Percentiles rank a stretch among this genome's conserved stretches.
These are phyloP conservation scores for Calonectris borealis DNA, from an alignment of 2,113 vertebrate genomes.

Conservation along the genomic window DNA sequence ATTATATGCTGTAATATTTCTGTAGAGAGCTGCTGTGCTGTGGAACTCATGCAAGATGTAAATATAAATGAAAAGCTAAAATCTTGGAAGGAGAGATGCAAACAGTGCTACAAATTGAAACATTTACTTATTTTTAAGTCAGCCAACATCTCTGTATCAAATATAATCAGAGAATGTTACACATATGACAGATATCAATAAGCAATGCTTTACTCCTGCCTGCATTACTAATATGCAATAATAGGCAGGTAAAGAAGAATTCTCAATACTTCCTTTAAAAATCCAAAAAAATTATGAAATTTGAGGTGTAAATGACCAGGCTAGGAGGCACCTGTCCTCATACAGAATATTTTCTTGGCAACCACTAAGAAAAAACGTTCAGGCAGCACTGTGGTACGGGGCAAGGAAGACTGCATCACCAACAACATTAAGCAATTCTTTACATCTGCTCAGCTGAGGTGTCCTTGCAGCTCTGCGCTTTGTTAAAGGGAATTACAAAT, in stretches of 20 bases:
- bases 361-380: not conserved
- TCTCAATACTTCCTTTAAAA: not conserved
- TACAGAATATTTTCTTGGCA: not conserved
- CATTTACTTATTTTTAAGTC: not conserved
- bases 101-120: not conserved
- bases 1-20: not conserved
- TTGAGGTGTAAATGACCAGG: not conserved
- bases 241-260: not conserved
- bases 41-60: not conserved
- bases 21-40: not conserved
- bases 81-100: not conserved
- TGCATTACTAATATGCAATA: not conserved
- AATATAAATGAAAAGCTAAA: not conserved
- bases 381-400: fast-evolving
- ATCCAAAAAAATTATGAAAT: fast-evolving
- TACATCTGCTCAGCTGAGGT: not conserved
- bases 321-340: not conserved
- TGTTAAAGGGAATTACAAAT: not conserved
- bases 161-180: not conserved
- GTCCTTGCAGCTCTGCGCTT: not conserved
- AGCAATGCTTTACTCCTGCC: not conserved
- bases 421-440: not conserved
- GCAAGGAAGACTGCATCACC: not conserved
- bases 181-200: not conserved
- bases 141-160: not conserved